Base-by-base conservation (phyloP, 2,797 vertebrate genomes). In the Nannoperca obscura region DNA sequence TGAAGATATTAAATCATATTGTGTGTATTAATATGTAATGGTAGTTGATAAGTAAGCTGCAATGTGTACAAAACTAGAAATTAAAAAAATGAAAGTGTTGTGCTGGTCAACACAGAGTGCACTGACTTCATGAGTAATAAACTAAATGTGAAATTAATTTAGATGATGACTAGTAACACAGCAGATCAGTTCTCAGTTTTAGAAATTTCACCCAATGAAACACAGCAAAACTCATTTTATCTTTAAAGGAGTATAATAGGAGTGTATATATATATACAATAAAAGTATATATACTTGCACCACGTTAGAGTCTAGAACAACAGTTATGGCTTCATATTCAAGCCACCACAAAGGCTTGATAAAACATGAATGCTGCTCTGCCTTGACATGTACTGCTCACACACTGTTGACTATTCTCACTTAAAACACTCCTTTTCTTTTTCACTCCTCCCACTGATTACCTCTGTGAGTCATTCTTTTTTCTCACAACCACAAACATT, bases 301-400 rank as follows among this genome's bases (percentile, higher is more conserved):
- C 30, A 32, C 30, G 30, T 32, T 32, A 32, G 30, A 32, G 30
- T 32, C 30, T 32, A 32, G 11, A 57, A n/a, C 7, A 24, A 24
- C 17, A 52, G 36, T 52, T 19, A 20, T 8, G n/a, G 12, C 19
- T 34, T 63, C 42, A 57, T 22, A 13, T 19, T 58, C 24, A 55
- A 61, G 30, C n/a, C 49, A 42, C 24, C 53, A 49, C 50, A 64
- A 13, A 22, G 38, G 15, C 36, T 11, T 60, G 14, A 58, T 30
- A 42, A 59, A 64, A 66, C 40, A 34, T 7, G 24, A 55, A 13
- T 1, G 0, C 12, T 22, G 1, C 27, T 64, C 22, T 76, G 72
- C 40, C 60, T 71, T 15, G 15, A 88, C 77, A 73, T 66, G 80
- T 36, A 36, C 24, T 3, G 22, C 4, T 62, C 15, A 65, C 44